Percentiles rank a stretch among this genome's conserved stretches.
Evolutionary conservation across 2,888 invertebrate genomes (phyloP).

Genomic region (Hirtodrosophila cameraria): DNA sequence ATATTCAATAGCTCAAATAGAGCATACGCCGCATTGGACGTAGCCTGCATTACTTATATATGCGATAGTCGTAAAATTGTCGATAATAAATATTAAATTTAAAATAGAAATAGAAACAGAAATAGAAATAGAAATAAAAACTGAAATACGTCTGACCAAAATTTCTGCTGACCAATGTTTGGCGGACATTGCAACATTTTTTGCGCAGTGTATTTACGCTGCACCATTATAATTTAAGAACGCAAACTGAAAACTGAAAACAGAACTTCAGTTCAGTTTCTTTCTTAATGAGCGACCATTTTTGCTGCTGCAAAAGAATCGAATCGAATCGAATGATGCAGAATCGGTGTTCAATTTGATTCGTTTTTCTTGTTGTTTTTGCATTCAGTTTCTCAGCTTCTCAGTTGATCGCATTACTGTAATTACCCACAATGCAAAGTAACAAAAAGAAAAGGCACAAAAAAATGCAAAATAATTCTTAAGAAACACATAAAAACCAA

Average conservation of each 20-base stretch:
- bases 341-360: slow-evolving; percentile 60
- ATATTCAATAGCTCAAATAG: slow-evolving; percentile 78
- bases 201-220: slow-evolving; percentile 27
- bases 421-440: slow-evolving; percentile 75
- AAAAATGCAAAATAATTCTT: slow-evolving; percentile 60
- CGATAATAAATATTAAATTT: slow-evolving; percentile 77
- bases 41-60: slow-evolving; percentile 52
- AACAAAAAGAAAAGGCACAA: slow-evolving; percentile 14
- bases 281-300: slow-evolving; percentile 67
- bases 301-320: slow-evolving; percentile 18
- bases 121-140: too few species aligned
- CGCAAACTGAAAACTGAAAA: slow-evolving; percentile 3
- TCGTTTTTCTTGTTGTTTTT: slow-evolving; percentile 40
- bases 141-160: slow-evolving; percentile 17
- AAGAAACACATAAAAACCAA: slow-evolving; percentile 74
- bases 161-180: slow-evolving; percentile 11
- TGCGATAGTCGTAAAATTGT: slow-evolving; percentile 59
- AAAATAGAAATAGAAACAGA: slow-evolving; percentile 24
- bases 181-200: slow-evolving; percentile 10
- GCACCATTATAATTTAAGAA: slow-evolving; percentile 32
- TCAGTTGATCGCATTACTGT: slow-evolving; percentile 75
- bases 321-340: slow-evolving; percentile 47
- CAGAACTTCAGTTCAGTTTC: slow-evolving; percentile 21
- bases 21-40: slow-evolving; percentile 72
- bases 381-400: slow-evolving; percentile 37